phyloP scores from a whole-genome alignment of 2,797 vertebrate genomes.

The Natrix natrix region DNA sequence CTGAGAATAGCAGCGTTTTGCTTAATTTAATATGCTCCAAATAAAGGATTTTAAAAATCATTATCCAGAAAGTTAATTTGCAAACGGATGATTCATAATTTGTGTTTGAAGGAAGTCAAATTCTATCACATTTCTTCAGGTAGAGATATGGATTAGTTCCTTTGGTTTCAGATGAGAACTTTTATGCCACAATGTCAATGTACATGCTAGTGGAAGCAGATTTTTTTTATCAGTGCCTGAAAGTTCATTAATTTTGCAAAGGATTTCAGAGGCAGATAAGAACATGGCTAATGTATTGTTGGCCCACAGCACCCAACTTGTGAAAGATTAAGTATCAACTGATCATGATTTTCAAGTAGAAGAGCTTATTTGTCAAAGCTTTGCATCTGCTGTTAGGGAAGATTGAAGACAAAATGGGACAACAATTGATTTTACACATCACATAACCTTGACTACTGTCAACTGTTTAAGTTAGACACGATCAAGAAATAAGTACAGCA shows the following conservation, averaged over 20 bases:
- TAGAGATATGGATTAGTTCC: neutral
- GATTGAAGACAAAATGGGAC: neutral
- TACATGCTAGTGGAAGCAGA: conserved; percentile 15
- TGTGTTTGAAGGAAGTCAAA: neutral
- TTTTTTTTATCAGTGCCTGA: neutral
- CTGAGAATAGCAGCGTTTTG: neutral
- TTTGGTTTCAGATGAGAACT: conserved; percentile 13
- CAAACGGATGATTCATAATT: conserved; percentile 17
- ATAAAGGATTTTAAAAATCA: conserved; percentile 1
- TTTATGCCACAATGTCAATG: neutral
- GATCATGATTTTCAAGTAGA: neutral
- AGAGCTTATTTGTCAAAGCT: neutral
- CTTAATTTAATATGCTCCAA: conserved; percentile 4
- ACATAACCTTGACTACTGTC: conserved; percentile 18
- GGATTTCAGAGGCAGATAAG: neutral
- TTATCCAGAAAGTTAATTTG: conserved; percentile 16
- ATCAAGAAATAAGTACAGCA: neutral
- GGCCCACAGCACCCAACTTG: neutral
- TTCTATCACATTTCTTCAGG: conserved; percentile 5
- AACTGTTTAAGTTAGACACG: neutral
- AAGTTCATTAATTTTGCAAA: neutral
- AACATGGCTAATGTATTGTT: fast-evolving
- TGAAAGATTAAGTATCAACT: neutral
- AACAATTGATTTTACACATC: neutral
- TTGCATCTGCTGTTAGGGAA: conserved; percentile 19